Base-by-base conservation (phyloP, 2,113 vertebrate species). In the cattle (Bos taurus) region DNA sequence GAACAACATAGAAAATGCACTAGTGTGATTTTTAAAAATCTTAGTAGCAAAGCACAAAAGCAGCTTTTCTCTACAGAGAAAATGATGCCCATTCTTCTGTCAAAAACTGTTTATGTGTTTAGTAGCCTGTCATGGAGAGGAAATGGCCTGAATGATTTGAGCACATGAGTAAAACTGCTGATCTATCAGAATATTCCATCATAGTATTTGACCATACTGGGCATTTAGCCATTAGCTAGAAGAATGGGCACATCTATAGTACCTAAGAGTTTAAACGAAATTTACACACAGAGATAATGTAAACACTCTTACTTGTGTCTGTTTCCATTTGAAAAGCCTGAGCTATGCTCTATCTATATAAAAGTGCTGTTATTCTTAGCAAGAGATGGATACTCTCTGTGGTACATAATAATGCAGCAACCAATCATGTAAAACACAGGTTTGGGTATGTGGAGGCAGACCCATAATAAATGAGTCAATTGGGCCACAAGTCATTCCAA, bases 291-390 rank as follows among this genome's bases (percentile, higher is more conserved):
- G 40, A 50, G 96, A 82, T 89, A 93, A 92, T 94, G 14, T 21
- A 91, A 2, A 3, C 10, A 82, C 50, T 25, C 33, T 86, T 85
- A 54, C 52, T 52, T 81, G 54, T 25, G 16, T 67, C 48, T 97
- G 15, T 93, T 97, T 94, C 40, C 57, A 95, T 77, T 95, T 59
- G 19, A 82, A 98, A 96, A 95, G 48, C 2, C n/a, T n/a, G n/a
- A 84, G 57, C 25, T 60, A 52, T 74, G 16, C 50, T 89, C 64
- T 87, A 6, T 91, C 62, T 84, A 59, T 56, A 92, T 52, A 95
- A 94, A 25, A 64, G 56, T 19, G 26, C 7, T 90, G 4, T 80
- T 93, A 94, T 91, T 94, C 43, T 94, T 59, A 88, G 46, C 52
- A 94, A 85, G n/a, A 84, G 19, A 95, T 91, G 26, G 28, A 25